Conservation (phyloP, 23 tunicate genomes). For the Clavelina lepadiformis region DNA sequence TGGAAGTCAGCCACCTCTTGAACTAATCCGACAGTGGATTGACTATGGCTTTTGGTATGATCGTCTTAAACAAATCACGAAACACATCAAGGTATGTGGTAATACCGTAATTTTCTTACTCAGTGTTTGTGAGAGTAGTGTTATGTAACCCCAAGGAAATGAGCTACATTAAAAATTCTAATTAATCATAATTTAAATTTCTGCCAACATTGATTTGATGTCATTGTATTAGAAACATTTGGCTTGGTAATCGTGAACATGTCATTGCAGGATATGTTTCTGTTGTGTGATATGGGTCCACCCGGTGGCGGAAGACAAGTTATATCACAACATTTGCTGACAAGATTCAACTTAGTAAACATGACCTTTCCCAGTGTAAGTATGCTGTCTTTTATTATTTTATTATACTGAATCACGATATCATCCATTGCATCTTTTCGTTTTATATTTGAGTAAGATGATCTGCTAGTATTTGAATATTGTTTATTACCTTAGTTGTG, state of each 20-base stretch:
- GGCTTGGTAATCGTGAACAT: too few species aligned
- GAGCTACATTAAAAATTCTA: background rate
- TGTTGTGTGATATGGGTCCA: conserved; percentile 90
- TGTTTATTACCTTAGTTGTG: too few species aligned
- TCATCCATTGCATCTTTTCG: too few species aligned
- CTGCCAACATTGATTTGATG: too few species aligned
- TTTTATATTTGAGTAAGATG: too few species aligned
- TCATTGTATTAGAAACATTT: too few species aligned
- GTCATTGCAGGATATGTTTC: conserved; percentile 82
- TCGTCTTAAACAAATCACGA: conserved; percentile 76
- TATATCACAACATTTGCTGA: conserved; percentile 65
- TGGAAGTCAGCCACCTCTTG: conserved; percentile 95
- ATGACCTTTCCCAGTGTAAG: conserved; percentile 97
- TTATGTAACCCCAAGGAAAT: background rate
- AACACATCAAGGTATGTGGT: conserved; percentile 65
- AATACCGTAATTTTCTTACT: background rate
- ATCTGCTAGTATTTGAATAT: too few species aligned
- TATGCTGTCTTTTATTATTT: background rate
- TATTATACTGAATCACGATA: background rate
- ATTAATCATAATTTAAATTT: background rate
- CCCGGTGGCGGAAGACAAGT: conserved; percentile 98
- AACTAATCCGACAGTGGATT: conserved; percentile 78
- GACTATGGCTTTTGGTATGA: conserved; percentile 99
- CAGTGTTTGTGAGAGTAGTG: background rate
- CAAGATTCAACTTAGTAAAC: conserved; percentile 90